Conservation (phyloP, 2,797 vertebrate genomes). For the Morelia viridis region DNA sequence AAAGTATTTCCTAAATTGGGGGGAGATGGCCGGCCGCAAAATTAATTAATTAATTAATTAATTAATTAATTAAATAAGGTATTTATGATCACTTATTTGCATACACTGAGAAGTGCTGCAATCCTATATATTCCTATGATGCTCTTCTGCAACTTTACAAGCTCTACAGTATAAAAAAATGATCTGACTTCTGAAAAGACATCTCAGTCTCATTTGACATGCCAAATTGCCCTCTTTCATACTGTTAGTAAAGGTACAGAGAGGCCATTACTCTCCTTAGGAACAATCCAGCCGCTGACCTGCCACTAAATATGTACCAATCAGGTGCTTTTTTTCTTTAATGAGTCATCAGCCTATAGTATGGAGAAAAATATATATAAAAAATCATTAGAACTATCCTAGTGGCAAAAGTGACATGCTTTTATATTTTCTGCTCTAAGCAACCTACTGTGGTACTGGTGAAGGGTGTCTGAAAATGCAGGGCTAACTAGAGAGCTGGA, state of each 20-base stretch:
- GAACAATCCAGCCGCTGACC: fast-evolving
- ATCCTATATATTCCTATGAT: neutral
- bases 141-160: neutral
- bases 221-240: neutral
- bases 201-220: neutral
- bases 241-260: neutral
- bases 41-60: no score
- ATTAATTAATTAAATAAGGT: no score
- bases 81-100: neutral
- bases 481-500: neutral
- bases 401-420: neutral
- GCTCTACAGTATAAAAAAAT: neutral
- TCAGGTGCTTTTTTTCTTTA: neutral
- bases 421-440: neutral
- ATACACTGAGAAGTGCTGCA: neutral
- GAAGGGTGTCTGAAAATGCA: neutral
- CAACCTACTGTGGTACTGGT: neutral
- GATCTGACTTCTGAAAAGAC: no score
- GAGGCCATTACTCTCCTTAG: neutral
- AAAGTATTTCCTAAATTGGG: neutral
- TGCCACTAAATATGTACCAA: neutral
- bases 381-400: neutral
- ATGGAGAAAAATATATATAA: neutral
- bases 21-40: no score
- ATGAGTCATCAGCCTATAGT: neutral